Evolutionary conservation across 2,113 vertebrate genomes (phyloP).

Genomic region (Calonectris borealis): DNA sequence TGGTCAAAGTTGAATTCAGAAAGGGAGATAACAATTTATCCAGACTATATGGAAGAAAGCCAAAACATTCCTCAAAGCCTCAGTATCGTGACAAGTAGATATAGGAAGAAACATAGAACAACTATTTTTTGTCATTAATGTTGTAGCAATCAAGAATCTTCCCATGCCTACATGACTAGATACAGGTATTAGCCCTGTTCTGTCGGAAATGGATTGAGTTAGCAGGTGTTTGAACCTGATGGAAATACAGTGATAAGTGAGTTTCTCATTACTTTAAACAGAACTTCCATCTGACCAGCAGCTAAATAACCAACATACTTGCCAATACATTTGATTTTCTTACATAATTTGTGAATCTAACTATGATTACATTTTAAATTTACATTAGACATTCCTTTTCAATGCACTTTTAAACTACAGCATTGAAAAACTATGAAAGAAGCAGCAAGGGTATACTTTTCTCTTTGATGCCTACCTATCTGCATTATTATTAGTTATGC

Average conservation of each 20-base stretch:
- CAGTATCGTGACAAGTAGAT: slow-evolving; percentile 81
- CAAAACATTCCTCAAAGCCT: slow-evolving; percentile 81
- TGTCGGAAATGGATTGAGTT: slow-evolving; percentile 80
- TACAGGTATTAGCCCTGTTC: slow-evolving; percentile 79
- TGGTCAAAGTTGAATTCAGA: slow-evolving; percentile 69
- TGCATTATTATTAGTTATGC: not conserved
- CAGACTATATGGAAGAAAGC: slow-evolving; percentile 76
- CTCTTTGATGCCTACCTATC: not conserved
- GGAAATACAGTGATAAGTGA: slow-evolving; percentile 81
- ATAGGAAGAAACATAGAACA: slow-evolving; percentile 77
- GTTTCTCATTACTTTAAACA: slow-evolving; percentile 69
- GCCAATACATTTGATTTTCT: slow-evolving; percentile 37
- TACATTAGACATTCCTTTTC: not conserved
- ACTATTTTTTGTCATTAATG: not conserved
- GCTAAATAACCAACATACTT: slow-evolving; percentile 61
- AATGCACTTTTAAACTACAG: not conserved
- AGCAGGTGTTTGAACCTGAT: slow-evolving; percentile 79
- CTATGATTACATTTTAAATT: slow-evolving; percentile 22
- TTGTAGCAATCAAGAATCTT: slow-evolving; percentile 60
- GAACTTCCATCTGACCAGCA: slow-evolving; percentile 74
- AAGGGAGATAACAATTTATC: slow-evolving; percentile 68
- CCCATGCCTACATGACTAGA: slow-evolving; percentile 81
- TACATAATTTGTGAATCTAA: not conserved
- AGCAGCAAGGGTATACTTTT: not conserved
- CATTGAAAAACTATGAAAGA: not conserved